phyloP scores from a whole-genome alignment of 2,888 invertebrate species.

The Hermaeophaga mercurialis region DNA sequence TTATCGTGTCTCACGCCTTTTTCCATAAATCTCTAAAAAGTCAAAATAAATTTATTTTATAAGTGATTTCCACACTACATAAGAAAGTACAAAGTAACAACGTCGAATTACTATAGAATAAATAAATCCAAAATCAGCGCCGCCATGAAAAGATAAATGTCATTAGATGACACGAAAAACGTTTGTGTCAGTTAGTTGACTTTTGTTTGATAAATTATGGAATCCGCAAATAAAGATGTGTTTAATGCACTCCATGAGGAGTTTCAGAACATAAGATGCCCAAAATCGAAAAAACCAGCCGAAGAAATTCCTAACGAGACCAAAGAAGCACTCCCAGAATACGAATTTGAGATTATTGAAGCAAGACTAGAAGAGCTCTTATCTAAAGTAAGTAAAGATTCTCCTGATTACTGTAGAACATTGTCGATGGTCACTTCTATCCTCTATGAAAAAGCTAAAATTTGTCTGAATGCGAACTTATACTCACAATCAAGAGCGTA shows the following conservation, averaged over 20 bases:
- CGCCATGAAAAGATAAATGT: no score
- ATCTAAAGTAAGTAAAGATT: constrained; percentile 29
- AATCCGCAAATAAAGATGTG: constrained; percentile 20
- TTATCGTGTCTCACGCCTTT: no score
- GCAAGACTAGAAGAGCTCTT: constrained; percentile 40
- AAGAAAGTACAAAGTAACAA: no score
- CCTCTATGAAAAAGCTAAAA: constrained; percentile 54
- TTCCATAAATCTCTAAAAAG: no score
- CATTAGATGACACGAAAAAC: constrained; percentile 13
- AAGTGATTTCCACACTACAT: no score
- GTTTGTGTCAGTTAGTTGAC: constrained; percentile 25
- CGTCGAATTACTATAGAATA: no score
- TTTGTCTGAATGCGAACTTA: constrained; percentile 44
- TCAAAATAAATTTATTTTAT: no score
- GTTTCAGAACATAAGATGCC: constrained; percentile 23
- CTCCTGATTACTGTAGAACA: constrained; percentile 43
- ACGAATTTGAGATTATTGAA: constrained; percentile 36
- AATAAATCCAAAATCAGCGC: no score
- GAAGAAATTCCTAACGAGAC: constrained; percentile 32
- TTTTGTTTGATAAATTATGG: constrained; percentile 22
- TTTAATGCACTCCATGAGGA: constrained; percentile 24
- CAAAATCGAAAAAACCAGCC: constrained; percentile 5
- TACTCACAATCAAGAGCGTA: constrained; percentile 42
- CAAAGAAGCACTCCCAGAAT: constrained; percentile 32
- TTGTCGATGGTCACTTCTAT: constrained; percentile 52